Percentiles rank a stretch among this genome's conserved stretches.
Conservation (phyloP, 1,140 invertebrate genomes). For the Rhopalosiphum maidis region DNA sequence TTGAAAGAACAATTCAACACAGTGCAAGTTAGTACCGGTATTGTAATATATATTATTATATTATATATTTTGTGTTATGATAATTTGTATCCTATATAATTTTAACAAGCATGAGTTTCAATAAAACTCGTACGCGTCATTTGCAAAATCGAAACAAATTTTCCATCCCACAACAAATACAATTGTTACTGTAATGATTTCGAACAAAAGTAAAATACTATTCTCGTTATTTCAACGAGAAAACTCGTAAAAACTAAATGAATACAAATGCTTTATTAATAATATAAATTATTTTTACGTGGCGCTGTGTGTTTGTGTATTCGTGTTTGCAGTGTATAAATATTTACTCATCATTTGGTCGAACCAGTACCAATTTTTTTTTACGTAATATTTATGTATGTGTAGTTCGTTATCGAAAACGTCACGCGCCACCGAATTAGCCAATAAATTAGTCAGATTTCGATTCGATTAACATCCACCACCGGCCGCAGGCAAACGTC, state of each 20-base stretch:
- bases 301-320: background rate
- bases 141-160: background rate
- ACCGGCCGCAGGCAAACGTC: background rate
- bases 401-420: background rate
- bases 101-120: background rate
- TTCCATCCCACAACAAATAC: background rate
- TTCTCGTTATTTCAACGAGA: background rate
- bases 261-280: conserved; percentile 17
- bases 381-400: background rate
- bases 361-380: background rate
- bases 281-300: background rate
- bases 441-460: conserved; percentile 32
- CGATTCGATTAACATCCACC: conserved; percentile 15
- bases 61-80: background rate
- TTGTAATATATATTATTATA: too few species aligned
- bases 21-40: too few species aligned
- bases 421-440: background rate
- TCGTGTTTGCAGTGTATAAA: background rate
- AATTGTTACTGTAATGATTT: background rate
- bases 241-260: background rate
- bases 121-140: background rate
- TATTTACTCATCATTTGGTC: background rate
- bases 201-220: background rate
- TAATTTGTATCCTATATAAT: background rate
- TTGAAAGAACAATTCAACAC: too few species aligned